Conservation (phyloP, 2,888 invertebrate genomes). For the Erynnis tages region DNA sequence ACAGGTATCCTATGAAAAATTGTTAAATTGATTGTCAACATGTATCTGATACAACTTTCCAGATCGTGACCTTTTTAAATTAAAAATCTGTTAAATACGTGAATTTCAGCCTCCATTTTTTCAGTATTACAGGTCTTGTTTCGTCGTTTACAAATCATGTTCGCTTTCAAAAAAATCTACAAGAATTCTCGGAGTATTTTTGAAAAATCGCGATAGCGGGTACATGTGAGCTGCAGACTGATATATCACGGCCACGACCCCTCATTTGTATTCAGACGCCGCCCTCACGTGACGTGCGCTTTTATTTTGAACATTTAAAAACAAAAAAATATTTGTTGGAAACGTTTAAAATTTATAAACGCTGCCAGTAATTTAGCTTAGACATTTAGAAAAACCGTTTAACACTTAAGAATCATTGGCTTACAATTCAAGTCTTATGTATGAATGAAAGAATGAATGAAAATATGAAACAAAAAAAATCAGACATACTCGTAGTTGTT, state of each 20-base stretch:
- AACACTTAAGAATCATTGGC: too few relatives aligned
- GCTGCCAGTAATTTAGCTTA: too few relatives aligned
- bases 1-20: too few relatives aligned
- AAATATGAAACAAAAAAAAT: neutral
- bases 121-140: too few relatives aligned
- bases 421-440: neutral
- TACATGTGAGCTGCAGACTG: conserved; percentile 20
- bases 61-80: too few relatives aligned
- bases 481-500: neutral
- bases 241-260: conserved; percentile 22
- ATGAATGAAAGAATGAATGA: neutral
- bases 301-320: conserved; percentile 28
- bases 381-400: too few relatives aligned
- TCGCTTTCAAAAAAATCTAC: neutral
- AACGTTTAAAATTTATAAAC: too few relatives aligned
- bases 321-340: conserved; percentile 14
- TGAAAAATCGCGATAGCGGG: conserved; percentile 21
- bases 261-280: conserved; percentile 31
- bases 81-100: too few relatives aligned
- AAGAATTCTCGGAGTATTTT: conserved; percentile 1
- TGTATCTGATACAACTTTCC: too few relatives aligned
- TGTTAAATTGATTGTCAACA: too few relatives aligned
- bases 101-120: too few relatives aligned
- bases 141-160: neutral
- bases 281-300: conserved; percentile 24